Evolutionary conservation across 2,888 invertebrate genomes (phyloP).

Genomic region (Cryptosula pallasiana): DNA sequence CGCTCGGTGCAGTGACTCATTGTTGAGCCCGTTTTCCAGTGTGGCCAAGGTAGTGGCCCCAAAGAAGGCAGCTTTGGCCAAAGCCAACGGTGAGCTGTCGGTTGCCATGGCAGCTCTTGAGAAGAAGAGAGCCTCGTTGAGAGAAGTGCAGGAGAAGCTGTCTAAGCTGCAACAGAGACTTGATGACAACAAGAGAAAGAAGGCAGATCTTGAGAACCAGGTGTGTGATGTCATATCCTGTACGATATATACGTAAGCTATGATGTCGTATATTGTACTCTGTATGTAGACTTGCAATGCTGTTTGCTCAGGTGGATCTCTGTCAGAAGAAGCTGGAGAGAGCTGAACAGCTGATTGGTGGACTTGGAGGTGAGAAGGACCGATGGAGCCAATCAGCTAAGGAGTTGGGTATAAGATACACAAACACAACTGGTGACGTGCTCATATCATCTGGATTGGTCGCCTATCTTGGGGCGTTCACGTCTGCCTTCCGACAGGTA

Average conservation of each 20-base stretch:
- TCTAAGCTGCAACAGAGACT: conserved; percentile 50
- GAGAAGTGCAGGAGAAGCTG: conserved; percentile 54
- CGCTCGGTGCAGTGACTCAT: too few species aligned
- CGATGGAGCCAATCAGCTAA: conserved; percentile 51
- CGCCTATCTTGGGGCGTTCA: conserved; percentile 53
- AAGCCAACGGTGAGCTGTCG: conserved; percentile 49
- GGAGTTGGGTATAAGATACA: conserved; percentile 43
- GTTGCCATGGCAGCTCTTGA: conserved; percentile 51
- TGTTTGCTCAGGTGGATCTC: conserved; percentile 42
- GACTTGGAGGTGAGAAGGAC: conserved; percentile 54
- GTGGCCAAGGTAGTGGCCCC: conserved; percentile 55
- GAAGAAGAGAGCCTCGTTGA: conserved; percentile 52
- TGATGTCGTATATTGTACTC: background rate
- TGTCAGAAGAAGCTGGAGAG: conserved; percentile 53
- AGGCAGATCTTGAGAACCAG: conserved; percentile 52
- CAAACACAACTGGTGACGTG: conserved; percentile 62
- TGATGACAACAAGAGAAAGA: conserved; percentile 52
- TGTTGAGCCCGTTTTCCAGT: too few species aligned
- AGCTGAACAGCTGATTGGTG: conserved; percentile 54
- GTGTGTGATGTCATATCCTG: too few species aligned
- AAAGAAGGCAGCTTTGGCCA: conserved; percentile 52
- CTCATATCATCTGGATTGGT: conserved; percentile 57
- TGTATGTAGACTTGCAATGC: background rate
- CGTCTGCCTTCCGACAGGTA: conserved; percentile 52
- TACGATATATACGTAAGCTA: too few species aligned